Conservation (phyloP, 2,888 invertebrate species). For the Yponomeuta malinellus region DNA sequence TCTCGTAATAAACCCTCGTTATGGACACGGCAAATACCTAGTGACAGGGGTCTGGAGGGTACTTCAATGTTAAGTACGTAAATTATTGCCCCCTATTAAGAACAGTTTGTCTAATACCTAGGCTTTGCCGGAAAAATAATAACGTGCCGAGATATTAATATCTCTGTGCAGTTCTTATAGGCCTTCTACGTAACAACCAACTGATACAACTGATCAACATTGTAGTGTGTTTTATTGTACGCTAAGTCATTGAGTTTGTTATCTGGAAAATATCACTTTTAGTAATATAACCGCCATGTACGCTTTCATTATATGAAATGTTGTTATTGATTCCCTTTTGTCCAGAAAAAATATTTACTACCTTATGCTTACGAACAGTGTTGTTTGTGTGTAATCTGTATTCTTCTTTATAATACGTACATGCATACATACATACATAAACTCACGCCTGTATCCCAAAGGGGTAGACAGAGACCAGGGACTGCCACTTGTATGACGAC, state of each 20-base stretch:
- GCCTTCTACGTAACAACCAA: neutral
- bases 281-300: too few relatives aligned
- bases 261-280: neutral
- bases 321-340: too few relatives aligned
- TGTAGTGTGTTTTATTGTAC: neutral
- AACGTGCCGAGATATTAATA: neutral
- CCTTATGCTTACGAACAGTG: too few relatives aligned
- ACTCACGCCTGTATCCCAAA: too few relatives aligned
- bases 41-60: slow-evolving; percentile 39
- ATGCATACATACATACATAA: too few relatives aligned
- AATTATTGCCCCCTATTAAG: slow-evolving; percentile 6
- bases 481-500: too few relatives aligned
- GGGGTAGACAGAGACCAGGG: too few relatives aligned
- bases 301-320: too few relatives aligned
- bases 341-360: too few relatives aligned
- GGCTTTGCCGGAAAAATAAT: neutral
- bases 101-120: neutral
- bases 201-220: neutral
- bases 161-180: neutral
- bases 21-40: slow-evolving; percentile 29
- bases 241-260: neutral
- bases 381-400: too few relatives aligned
- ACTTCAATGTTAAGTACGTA: slow-evolving; percentile 16
- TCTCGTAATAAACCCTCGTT: slow-evolving; percentile 33
- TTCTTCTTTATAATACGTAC: too few relatives aligned